These are phyloP conservation scores for Tachysurus vachellii DNA, from an alignment of 2,113 vertebrate species.

Conservation along the genomic window DNA sequence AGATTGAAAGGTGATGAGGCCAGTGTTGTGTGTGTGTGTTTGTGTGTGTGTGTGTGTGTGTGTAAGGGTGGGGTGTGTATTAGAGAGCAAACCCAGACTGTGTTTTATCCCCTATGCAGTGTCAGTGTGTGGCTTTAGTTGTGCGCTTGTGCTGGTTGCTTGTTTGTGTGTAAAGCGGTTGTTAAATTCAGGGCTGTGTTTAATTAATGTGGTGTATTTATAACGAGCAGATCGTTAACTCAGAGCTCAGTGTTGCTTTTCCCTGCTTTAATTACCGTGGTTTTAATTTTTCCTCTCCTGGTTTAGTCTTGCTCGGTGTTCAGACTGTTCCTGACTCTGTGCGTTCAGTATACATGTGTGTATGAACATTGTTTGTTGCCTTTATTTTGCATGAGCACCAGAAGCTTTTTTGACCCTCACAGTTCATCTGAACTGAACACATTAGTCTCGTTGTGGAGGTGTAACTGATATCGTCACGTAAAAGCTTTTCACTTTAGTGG, in stretches of 20 bases:
- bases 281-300: constrained; percentile 13
- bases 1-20: constrained; percentile 66
- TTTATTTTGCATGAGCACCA: constrained; percentile 78
- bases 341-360: constrained; percentile 70
- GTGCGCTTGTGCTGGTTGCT: constrained; percentile 86
- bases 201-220: constrained; percentile 46
- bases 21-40: constrained; percentile 24
- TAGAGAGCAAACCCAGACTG: constrained; percentile 74
- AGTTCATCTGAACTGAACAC: constrained; percentile 35
- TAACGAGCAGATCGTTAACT: constrained; percentile 83
- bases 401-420: not conserved
- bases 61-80: constrained; percentile 26
- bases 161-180: constrained; percentile 77
- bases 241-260: constrained; percentile 81
- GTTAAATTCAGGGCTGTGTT: constrained; percentile 81
- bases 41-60: not conserved
- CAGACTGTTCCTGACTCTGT: constrained; percentile 73
- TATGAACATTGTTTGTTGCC: constrained; percentile 67
- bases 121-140: constrained; percentile 82
- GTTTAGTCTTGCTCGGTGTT: constrained; percentile 55
- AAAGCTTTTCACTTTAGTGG: not conserved
- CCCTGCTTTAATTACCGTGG: constrained; percentile 50
- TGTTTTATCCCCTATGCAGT: constrained; percentile 88
- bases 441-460: constrained; percentile 55
- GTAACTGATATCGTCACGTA: constrained; percentile 47